Percentiles rank a stretch among this genome's conserved stretches.
Evolutionary conservation across 2,113 vertebrate species (phyloP).

Genomic region (Candoia aspera): DNA sequence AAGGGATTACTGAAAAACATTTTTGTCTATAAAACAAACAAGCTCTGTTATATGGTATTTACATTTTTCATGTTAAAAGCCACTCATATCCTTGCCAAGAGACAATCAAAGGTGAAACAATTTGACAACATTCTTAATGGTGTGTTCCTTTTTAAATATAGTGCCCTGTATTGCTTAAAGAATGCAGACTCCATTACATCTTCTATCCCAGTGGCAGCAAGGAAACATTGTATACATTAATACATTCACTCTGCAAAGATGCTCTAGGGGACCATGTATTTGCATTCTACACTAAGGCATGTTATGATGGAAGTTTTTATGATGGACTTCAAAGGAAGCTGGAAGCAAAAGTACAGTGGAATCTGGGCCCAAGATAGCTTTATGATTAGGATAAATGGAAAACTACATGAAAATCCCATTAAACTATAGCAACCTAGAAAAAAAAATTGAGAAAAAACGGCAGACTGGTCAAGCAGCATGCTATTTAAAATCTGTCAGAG

Average conservation of each 20-base stretch:
- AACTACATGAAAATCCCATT: constrained; percentile 44
- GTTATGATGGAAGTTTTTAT: constrained; percentile 65
- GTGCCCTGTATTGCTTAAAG: constrained; percentile 50
- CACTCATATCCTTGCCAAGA: constrained; percentile 48
- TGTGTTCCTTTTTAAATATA: constrained; percentile 59
- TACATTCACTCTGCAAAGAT: constrained; percentile 43
- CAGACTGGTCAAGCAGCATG: constrained; percentile 11
- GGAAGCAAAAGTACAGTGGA: constrained; percentile 57
- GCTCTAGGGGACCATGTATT: constrained; percentile 64
- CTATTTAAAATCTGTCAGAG: constrained; percentile 41
- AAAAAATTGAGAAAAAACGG: constrained; percentile 28
- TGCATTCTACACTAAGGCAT: constrained; percentile 59
- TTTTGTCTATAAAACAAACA: constrained; percentile 37
- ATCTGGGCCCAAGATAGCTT: constrained; percentile 43
- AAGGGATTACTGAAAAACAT: not conserved
- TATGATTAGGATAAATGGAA: constrained; percentile 54
- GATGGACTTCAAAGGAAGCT: constrained; percentile 50
- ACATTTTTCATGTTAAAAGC: constrained; percentile 47
- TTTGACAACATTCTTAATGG: constrained; percentile 66
- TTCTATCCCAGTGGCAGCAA: constrained; percentile 53
- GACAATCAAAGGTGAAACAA: constrained; percentile 49
- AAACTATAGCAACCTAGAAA: constrained; percentile 42
- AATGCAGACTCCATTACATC: constrained; percentile 61
- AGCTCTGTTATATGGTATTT: constrained; percentile 50
- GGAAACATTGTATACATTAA: constrained; percentile 63